Conservation (phyloP, 2,888 invertebrate species). For the Portevinia maculata region DNA sequence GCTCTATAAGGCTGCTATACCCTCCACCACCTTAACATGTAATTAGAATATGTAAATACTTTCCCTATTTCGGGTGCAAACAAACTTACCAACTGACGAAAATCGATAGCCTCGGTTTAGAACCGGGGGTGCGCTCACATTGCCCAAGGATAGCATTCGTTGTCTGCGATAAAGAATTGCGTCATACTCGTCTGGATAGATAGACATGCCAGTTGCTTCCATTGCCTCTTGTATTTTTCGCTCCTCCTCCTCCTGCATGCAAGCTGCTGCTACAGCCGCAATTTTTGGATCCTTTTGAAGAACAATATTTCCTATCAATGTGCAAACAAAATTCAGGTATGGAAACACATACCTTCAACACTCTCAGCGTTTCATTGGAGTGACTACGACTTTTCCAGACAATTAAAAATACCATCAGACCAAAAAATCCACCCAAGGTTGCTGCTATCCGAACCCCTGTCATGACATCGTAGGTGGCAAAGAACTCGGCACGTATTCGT, state of each 20-base stretch:
- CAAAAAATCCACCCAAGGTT: slow-evolving; percentile 95
- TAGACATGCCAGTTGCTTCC: slow-evolving; percentile 86
- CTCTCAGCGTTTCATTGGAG: slow-evolving; percentile 88
- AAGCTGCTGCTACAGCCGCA: slow-evolving; percentile 91
- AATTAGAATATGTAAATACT: background rate
- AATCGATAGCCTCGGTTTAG: slow-evolving; percentile 84
- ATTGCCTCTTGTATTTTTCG: slow-evolving; percentile 89
- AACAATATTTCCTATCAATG: background rate
- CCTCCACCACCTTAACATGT: slow-evolving; percentile 84
- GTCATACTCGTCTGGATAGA: slow-evolving; percentile 83
- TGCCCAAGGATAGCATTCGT: slow-evolving; percentile 87
- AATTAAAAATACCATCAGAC: slow-evolving; percentile 94
- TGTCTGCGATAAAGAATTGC: slow-evolving; percentile 83
- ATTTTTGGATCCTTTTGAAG: slow-evolving; percentile 87
- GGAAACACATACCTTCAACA: slow-evolving; percentile 83
- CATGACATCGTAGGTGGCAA: slow-evolving; percentile 96
- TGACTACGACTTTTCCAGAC: slow-evolving; percentile 94
- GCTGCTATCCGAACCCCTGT: slow-evolving; percentile 96
- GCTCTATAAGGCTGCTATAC: slow-evolving; percentile 88
- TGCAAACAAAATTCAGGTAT: background rate
- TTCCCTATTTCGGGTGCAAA: background rate
- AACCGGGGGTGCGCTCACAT: slow-evolving; percentile 85
- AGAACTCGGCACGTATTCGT: slow-evolving; percentile 90
- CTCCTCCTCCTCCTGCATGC: slow-evolving; percentile 89
- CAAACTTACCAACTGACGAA: slow-evolving; percentile 84